These are phyloP conservation scores for Hexactinellida sp. DNA, from an alignment of 37 sponge, comb jelly and placozoan genomes.

Conservation along the genomic window DNA sequence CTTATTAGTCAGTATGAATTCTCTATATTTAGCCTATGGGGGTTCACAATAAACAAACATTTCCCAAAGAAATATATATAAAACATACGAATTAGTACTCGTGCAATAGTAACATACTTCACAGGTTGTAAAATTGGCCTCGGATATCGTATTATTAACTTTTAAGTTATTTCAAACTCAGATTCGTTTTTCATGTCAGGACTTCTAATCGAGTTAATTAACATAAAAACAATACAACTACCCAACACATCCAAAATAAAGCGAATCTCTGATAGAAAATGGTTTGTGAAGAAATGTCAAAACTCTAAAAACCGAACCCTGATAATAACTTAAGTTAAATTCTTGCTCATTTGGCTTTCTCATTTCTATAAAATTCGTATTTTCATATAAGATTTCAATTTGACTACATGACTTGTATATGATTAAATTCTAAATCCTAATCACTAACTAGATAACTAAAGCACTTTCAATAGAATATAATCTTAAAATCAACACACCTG, in stretches of 20 bases:
- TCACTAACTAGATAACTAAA: too few species aligned
- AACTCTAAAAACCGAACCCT: neutral
- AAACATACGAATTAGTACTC: neutral
- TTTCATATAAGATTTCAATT: too few species aligned
- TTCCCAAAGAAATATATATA: too few species aligned
- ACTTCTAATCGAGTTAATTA: neutral
- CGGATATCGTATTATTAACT: neutral
- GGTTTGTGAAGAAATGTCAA: neutral
- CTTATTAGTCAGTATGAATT: too few species aligned
- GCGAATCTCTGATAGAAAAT: too few species aligned
- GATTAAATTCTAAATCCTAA: too few species aligned
- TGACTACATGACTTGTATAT: too few species aligned
- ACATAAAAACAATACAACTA: neutral
- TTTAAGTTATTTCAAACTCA: neutral
- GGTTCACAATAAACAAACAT: too few species aligned
- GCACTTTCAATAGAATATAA: too few species aligned
- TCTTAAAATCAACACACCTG: too few species aligned
- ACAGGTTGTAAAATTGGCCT: neutral
- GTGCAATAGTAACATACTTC: neutral
- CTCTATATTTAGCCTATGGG: too few species aligned
- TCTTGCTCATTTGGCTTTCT: neutral
- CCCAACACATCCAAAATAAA: too few species aligned
- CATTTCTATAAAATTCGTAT: neutral
- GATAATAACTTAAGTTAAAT: neutral
- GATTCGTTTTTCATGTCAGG: neutral